phyloP scores from a whole-genome alignment of 2,113 vertebrate genomes.

The Ranitomeya variabilis region DNA sequence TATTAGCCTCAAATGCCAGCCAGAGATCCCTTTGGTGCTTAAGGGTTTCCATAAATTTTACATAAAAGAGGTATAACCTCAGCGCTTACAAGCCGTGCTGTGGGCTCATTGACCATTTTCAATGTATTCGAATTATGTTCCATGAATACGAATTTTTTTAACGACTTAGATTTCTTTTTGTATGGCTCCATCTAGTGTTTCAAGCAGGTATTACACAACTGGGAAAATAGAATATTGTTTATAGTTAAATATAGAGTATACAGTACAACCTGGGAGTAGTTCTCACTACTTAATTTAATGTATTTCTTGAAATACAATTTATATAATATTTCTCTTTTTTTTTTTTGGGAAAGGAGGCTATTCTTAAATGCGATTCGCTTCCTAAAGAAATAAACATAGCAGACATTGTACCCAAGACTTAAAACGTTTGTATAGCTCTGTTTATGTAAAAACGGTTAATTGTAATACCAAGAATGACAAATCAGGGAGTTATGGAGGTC shows the following conservation, averaged over 20 bases:
- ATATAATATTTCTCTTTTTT: too few relatives aligned
- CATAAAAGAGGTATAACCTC: conserved; percentile 50
- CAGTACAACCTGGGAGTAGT: neutral
- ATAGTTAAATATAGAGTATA: neutral
- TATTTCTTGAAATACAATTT: too few relatives aligned
- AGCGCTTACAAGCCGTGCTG: conserved; percentile 21
- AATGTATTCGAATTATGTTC: neutral
- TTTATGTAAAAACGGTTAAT: too few relatives aligned
- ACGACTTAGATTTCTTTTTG: neutral
- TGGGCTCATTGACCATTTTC: conserved; percentile 23
- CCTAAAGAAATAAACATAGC: too few relatives aligned
- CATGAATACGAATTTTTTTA: conserved; percentile 28
- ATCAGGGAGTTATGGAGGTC: too few relatives aligned
- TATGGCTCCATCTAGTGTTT: conserved; percentile 25
- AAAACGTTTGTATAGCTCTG: too few relatives aligned
- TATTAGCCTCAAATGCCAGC: conserved; percentile 38
- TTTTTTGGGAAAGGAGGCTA: too few relatives aligned
- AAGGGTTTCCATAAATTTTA: conserved; percentile 51
- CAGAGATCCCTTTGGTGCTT: conserved; percentile 28
- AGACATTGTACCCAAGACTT: too few relatives aligned
- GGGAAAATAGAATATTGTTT: neutral
- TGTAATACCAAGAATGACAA: too few relatives aligned
- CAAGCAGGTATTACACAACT: neutral
- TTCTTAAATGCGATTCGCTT: too few relatives aligned
- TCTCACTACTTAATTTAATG: too few relatives aligned